Percentiles rank a stretch among this genome's conserved stretches.
These are phyloP conservation scores for Ceyx melanurus DNA, from an alignment of 2,113 vertebrate genomes.

Conservation along the genomic window DNA sequence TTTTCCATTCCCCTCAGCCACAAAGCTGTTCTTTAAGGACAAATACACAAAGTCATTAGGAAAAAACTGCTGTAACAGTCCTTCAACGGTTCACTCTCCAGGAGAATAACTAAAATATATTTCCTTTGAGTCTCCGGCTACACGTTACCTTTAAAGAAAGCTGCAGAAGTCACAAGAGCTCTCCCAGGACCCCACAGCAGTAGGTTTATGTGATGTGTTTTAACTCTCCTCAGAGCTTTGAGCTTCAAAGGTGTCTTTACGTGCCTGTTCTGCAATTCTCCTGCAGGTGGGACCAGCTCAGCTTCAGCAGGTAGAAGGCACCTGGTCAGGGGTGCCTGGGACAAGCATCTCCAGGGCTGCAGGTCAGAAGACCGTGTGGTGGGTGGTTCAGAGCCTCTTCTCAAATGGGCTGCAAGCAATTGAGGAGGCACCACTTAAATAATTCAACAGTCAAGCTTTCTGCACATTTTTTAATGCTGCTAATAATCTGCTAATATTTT, in stretches of 20 bases:
- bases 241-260: constrained; percentile 5
- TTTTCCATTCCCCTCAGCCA: not conserved
- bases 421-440: not conserved
- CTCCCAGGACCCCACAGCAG: not conserved
- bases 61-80: not conserved
- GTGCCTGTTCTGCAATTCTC: not conserved
- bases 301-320: not conserved
- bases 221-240: not conserved
- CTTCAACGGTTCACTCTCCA: not conserved
- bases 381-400: not conserved
- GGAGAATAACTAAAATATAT: not conserved
- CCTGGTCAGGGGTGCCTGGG: not conserved
- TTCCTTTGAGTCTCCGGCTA: not conserved
- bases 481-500: constrained; percentile 8
- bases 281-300: not conserved
- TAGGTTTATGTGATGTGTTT: not conserved
- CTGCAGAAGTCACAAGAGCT: not conserved
- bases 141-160: not conserved
- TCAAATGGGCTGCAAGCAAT: not conserved
- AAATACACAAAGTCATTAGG: not conserved
- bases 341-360: not conserved
- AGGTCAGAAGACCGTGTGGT: not conserved
- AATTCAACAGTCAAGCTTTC: not conserved
- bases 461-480: not conserved
- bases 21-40: constrained; percentile 13